Conservation (phyloP, 2,888 invertebrate genomes). For the Lycocerus yunnanus region DNA sequence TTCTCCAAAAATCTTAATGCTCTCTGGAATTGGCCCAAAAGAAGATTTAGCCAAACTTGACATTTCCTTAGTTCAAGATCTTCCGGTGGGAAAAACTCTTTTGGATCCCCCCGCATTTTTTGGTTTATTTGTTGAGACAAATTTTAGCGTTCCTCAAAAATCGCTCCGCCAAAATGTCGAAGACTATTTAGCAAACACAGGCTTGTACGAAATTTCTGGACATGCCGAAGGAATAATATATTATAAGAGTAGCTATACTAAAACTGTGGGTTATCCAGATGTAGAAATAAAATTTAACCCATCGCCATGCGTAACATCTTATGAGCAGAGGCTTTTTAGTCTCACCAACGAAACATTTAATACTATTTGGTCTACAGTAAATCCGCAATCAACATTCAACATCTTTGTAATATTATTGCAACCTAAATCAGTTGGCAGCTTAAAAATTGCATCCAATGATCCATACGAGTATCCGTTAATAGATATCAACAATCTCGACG, state of each 20-base stretch:
- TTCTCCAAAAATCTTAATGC: neutral
- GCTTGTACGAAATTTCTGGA: constrained; percentile 59
- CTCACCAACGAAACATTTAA: constrained; percentile 45
- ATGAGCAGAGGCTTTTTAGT: no score
- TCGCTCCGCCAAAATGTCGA: neutral
- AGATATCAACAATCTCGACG: constrained; percentile 69
- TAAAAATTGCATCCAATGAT: neutral
- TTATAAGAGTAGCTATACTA: constrained; percentile 62
- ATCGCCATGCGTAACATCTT: no score
- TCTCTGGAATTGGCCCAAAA: neutral
- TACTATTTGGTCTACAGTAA: neutral
- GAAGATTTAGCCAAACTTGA: neutral
- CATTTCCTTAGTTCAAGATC: neutral
- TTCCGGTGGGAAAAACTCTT: neutral
- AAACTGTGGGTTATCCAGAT: constrained; percentile 64
- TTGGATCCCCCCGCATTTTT: neutral
- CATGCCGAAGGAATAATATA: constrained; percentile 67
- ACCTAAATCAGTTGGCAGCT: neutral
- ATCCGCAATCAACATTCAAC: neutral
- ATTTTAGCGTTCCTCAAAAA: neutral
- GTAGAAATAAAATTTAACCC: constrained; percentile 66
- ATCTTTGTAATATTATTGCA: neutral
- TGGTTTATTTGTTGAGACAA: neutral
- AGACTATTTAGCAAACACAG: constrained; percentile 37
- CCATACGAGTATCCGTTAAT: constrained; percentile 63